Base-by-base conservation (phyloP, 1,140 invertebrate species). In the Lepidurus arcticus region DNA sequence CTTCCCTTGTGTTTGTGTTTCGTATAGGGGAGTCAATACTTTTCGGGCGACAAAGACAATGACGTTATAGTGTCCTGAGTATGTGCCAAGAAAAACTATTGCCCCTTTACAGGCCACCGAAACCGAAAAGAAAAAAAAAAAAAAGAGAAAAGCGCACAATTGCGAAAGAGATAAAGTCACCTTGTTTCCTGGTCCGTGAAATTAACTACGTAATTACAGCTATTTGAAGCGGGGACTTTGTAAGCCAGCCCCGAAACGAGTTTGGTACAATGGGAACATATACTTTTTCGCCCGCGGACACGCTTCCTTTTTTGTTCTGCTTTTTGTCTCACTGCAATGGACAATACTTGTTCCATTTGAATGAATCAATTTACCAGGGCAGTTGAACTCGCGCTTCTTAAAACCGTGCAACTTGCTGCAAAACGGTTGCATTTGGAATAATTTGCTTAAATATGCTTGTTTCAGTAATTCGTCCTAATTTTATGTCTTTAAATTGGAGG, bases 171-270 rank as follows among this genome's bases (percentile, higher is more conserved):
- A 4, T 16, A 65, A 7, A 21, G 21, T 7, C 16, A 65, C 16
- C 53, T 65, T 21, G 53, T 47, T 16, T 47, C 45, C 16, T 47
- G 10, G 45, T 11, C 53, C 21, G 53, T 9, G 53, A 65, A 65
- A 65, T 65, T 65, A 65, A n/a, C 4, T 65, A 16, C 16, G 53
- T 65, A 65, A 65, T 65, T 65, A 65, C 53, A 65, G 53, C 53
- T n/a, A 65, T 65, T 65, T 21, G 21, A 7, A 13, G 16, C 53
- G 13, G 16, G 7, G 53, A 65, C 53, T 65, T 65, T 65, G 53
- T 65, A 65, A 7, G 53, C 8, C 7, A 21, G 9, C 8, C 53
- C 16, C 53, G 53, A 65, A 65, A 65, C 13, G 53, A 65, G 53
- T 21, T 65, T 7, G 16, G 7, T n/a, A 21, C 13, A 65, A 13